These are phyloP conservation scores for Carassius carassius DNA, from an alignment of 2,113 vertebrate genomes.

Conservation along the genomic window DNA sequence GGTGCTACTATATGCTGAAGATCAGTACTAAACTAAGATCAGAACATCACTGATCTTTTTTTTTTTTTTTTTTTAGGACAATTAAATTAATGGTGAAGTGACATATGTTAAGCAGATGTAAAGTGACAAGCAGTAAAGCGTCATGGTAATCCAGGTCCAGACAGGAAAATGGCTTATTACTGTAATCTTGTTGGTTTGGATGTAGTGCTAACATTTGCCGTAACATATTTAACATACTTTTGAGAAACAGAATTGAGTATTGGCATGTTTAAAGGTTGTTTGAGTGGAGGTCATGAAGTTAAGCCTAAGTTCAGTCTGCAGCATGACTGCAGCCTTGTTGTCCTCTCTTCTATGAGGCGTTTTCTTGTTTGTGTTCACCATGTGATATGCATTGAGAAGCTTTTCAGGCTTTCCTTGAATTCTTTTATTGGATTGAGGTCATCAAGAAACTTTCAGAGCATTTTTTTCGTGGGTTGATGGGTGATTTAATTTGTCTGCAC, in stretches of 20 bases:
- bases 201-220: too few relatives aligned
- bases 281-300: conserved; percentile 16
- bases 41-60: too few relatives aligned
- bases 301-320: neutral
- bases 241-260: too few relatives aligned
- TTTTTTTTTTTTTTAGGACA: too few relatives aligned
- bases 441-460: conserved; percentile 59
- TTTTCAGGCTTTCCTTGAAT: conserved; percentile 5
- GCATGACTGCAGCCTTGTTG: neutral
- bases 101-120: too few relatives aligned
- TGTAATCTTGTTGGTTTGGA: neutral
- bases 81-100: too few relatives aligned
- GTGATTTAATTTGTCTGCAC: conserved; percentile 21
- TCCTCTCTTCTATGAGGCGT: neutral
- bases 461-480: conserved; percentile 30
- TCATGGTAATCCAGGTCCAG: too few relatives aligned
- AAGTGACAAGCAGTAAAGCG: too few relatives aligned
- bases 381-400: conserved; percentile 54
- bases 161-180: neutral
- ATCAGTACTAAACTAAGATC: too few relatives aligned
- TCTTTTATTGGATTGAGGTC: conserved; percentile 51
- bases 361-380: conserved; percentile 21
- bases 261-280: neutral
- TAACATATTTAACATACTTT: too few relatives aligned
- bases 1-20: too few relatives aligned